Evolutionary conservation across 2,888 invertebrate species (phyloP).

Genomic region (Philonicus albiceps): DNA sequence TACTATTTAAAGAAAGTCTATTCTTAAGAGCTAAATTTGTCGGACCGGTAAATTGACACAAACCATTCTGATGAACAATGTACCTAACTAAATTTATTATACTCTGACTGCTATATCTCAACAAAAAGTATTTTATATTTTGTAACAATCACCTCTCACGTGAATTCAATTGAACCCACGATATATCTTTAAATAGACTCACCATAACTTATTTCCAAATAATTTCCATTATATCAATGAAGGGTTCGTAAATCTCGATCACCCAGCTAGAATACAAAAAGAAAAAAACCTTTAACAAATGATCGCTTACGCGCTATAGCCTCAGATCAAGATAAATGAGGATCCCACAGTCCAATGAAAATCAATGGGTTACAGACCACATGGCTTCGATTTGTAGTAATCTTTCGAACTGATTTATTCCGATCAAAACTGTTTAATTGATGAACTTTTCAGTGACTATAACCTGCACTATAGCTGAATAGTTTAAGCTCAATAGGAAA

Average conservation of each 20-base stretch:
- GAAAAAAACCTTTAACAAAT: background rate
- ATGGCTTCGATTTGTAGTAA: background rate
- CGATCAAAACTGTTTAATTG: background rate
- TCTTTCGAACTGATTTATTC: background rate
- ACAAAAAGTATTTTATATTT: background rate
- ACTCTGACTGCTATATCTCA: background rate
- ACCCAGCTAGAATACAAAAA: background rate
- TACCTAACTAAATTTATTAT: background rate
- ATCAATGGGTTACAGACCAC: background rate
- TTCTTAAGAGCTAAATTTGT: background rate
- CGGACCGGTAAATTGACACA: background rate
- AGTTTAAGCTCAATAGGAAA: background rate
- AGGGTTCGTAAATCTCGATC: background rate
- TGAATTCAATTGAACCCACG: background rate
- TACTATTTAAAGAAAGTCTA: too few relatives aligned
- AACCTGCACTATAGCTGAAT: background rate
- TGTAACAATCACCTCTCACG: background rate
- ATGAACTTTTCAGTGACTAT: background rate
- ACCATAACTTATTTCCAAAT: background rate
- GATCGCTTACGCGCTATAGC: background rate
- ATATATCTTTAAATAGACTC: background rate
- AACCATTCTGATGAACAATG: background rate
- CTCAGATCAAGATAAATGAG: background rate
- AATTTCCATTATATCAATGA: background rate
- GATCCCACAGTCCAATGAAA: background rate